phyloP scores from a whole-genome alignment of 1,140 invertebrate species.

The Leguminivora glycinivorella region DNA sequence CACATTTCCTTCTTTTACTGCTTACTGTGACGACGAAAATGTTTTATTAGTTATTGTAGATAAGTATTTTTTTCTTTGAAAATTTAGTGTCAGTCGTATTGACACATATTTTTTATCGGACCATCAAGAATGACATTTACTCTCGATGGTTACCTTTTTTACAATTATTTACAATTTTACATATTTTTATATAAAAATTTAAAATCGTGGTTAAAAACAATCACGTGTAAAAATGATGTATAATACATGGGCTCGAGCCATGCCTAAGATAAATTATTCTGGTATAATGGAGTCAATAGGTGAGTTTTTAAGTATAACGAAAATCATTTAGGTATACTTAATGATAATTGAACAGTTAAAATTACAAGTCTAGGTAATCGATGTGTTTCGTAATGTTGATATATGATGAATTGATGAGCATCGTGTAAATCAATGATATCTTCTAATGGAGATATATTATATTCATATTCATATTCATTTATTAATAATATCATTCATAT shows the following conservation, averaged over 20 bases:
- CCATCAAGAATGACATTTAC: slow-evolving; percentile 12
- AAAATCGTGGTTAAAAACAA: not conserved
- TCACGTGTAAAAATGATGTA: slow-evolving; percentile 14
- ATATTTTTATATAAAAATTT: slow-evolving; percentile 20
- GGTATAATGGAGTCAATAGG: slow-evolving; percentile 1
- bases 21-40: too few relatives aligned
- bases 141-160: slow-evolving; percentile 15
- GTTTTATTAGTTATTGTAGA: too few relatives aligned
- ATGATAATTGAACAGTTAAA: not conserved
- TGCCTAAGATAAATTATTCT: slow-evolving; percentile 4
- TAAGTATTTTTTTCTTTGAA: too few relatives aligned
- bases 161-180: not conserved
- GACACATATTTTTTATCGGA: not conserved
- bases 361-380: not conserved
- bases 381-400: not conserved
- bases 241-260: not conserved
- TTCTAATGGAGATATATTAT: too few relatives aligned
- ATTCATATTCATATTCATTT: too few relatives aligned
- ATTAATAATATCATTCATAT: too few relatives aligned
- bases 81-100: too few relatives aligned
- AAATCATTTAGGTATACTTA: not conserved
- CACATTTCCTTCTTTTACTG: too few relatives aligned
- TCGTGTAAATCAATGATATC: too few relatives aligned
- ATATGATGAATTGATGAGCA: too few relatives aligned
- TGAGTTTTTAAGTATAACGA: slow-evolving; percentile 1